Percentiles rank a stretch among this genome's conserved stretches.
phyloP scores from a whole-genome alignment of 2,888 invertebrate genomes.

The Diaprepes abbreviatus region DNA sequence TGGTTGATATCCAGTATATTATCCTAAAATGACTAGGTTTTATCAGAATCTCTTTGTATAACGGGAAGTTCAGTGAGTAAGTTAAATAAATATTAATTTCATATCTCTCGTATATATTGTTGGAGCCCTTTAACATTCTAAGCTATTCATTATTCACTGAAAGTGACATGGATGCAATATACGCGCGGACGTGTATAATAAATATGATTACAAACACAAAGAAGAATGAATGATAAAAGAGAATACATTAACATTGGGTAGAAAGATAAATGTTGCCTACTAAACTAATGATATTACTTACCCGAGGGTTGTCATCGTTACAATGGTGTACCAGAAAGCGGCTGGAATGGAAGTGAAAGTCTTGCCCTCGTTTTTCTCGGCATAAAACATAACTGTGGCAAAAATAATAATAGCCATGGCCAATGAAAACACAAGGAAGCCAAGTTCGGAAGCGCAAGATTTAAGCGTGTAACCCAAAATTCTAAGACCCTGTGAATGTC shows the following conservation, averaged over 20 bases:
- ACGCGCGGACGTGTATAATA: constrained; percentile 6
- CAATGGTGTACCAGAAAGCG: constrained; percentile 99
- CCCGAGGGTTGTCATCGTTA: constrained; percentile 99
- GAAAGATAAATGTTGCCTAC: constrained; percentile 10
- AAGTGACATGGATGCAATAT: constrained; percentile 13
- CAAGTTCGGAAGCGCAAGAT: constrained; percentile 98
- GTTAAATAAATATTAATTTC: constrained; percentile 3
- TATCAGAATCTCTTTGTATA: too few species aligned
- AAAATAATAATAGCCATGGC: constrained; percentile 99
- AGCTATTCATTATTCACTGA: constrained; percentile 3
- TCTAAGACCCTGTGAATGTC: constrained; percentile 98
- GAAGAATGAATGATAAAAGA: constrained; percentile 6
- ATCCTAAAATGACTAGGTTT: too few species aligned
- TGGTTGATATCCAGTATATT: too few species aligned
- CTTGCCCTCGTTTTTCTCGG: constrained; percentile 97
- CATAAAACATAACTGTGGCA: constrained; percentile 99
- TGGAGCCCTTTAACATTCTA: constrained; percentile 5
- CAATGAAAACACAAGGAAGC: constrained; percentile 98
- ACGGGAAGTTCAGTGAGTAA: too few species aligned
- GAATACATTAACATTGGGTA: constrained; percentile 9
- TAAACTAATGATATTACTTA: constrained; percentile 72
- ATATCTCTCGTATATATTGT: background rate
- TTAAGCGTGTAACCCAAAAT: constrained; percentile 99
- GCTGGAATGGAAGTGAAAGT: constrained; percentile 99
- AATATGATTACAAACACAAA: constrained; percentile 9